A percentile compares a stretch with the other conserved stretches of the same genome.
phyloP scores from a whole-genome alignment of 2,888 invertebrate species.

The Seira ritae region DNA sequence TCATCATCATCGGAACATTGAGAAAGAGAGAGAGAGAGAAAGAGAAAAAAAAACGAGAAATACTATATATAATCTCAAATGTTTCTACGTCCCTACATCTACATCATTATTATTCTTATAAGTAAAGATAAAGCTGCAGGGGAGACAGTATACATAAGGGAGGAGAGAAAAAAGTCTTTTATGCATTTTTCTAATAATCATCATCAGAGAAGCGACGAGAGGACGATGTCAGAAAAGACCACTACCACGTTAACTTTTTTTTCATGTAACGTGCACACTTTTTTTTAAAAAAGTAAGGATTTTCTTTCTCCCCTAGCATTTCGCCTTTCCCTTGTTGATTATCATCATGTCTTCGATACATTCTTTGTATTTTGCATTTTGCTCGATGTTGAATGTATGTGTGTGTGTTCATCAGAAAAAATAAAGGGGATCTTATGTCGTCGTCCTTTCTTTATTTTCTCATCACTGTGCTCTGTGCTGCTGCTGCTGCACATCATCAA shows the following conservation, averaged over 20 bases:
- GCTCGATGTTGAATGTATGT: no score
- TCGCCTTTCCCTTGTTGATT: no score
- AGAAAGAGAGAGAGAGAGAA: neutral
- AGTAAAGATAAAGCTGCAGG: no score
- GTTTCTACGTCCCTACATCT: neutral
- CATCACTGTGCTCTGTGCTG: no score
- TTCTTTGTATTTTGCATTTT: no score
- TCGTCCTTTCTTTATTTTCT: no score
- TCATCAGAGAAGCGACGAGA: neutral
- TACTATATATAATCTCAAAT: neutral
- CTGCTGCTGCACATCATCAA: no score
- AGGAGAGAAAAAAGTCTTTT: slow-evolving; percentile 1
- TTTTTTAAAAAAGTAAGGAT: neutral
- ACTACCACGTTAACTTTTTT: slow-evolving; percentile 1
- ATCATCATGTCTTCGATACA: no score
- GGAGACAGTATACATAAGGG: no score
- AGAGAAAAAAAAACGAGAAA: neutral
- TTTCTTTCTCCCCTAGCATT: no score
- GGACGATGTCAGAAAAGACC: neutral
- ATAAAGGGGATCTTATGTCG: no score
- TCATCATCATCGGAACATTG: neutral
- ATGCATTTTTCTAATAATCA: neutral
- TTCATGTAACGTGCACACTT: neutral
- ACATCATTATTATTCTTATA: neutral
- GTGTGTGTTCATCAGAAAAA: no score